A percentile compares a stretch with the other conserved stretches of the same genome.
Conservation (phyloP, 2,113 vertebrate species). For the Notothenia coriiceps region DNA sequence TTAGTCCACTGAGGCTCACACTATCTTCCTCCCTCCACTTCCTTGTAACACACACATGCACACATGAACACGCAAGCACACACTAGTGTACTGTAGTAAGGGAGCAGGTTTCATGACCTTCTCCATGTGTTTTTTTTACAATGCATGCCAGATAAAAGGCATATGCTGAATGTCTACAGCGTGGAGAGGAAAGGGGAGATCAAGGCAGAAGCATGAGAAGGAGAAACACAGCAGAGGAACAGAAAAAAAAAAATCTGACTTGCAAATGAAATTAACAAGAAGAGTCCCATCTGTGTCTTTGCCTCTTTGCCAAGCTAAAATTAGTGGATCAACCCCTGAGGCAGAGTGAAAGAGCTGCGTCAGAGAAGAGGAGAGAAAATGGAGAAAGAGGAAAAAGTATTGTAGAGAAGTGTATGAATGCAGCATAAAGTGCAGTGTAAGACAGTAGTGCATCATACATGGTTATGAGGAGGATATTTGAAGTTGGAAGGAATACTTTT, state of each 20-base stretch:
- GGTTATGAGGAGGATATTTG: not conserved
- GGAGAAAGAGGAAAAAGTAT: constrained; percentile 12
- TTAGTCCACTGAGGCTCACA: not conserved
- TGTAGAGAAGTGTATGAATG: constrained; percentile 1
- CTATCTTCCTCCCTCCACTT: not conserved
- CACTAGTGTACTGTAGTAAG: not conserved
- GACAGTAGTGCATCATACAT: not conserved
- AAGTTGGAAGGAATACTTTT: not conserved
- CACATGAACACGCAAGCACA: constrained; percentile 8
- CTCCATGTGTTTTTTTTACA: not conserved
- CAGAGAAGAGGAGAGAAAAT: constrained; percentile 42
- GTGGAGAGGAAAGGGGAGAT: not conserved
- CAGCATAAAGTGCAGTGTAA: constrained; percentile 12
- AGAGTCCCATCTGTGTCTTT: constrained; percentile 73
- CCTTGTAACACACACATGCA: constrained; percentile 7
- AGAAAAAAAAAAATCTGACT: constrained; percentile 51
- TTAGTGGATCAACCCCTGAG: constrained; percentile 68
- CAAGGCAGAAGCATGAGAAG: constrained; percentile 18
- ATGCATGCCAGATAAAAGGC: not conserved
- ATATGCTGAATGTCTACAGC: not conserved
- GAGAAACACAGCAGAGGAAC: constrained; percentile 33
- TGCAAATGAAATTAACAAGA: constrained; percentile 72
- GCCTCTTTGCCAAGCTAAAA: constrained; percentile 67
- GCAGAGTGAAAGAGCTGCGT: constrained; percentile 68
- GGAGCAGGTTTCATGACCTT: not conserved